Evolutionary conservation across 2,888 invertebrate species (phyloP), one percentile per base, ranked within the genome.

Genomic region (Electrophaes corylata): DNA sequence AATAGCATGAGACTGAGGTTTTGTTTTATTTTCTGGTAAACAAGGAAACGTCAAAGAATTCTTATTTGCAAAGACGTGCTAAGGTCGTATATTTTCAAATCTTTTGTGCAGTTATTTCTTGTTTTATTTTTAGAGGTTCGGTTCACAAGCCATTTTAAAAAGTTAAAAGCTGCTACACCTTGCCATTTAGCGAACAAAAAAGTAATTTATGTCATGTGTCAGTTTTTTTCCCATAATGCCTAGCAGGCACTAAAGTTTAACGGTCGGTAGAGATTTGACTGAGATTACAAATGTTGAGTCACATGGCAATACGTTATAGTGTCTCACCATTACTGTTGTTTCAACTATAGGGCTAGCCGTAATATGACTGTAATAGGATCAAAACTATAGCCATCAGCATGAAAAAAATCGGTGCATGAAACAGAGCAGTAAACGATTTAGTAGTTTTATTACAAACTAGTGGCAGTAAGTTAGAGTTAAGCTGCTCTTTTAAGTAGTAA

Each of bases 261-360:
- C 63, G 64, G 63, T 57, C 51, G 41, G 43, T 54, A 35, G 53
- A 67, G 68, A 71, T 69, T 65, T 66, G 64, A 57, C 57, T 47
- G 54, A 69, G 65, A 66, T 69, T 62, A 67, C 62, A 65, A 61
- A 55, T 54, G 60, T 60, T 66, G 71, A 71, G 59, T 69, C 69
- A 70, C 53, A 53, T 63, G 31, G 10, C 37, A 59, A 29, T 29
- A 53, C 50, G 61, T 65, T 49, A 49, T 12, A 49, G 16, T 41
- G 41, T 35, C 37, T 45, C 45, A 46, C 37, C n/a, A n/a, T n/a
- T n/a, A n/a, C n/a, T n/a, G n/a, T n/a, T n/a, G n/a, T n/a, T n/a
- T n/a, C n/a, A n/a, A n/a, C n/a, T n/a, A n/a, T n/a, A n/a, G n/a
- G n/a, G n/a, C n/a, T n/a, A n/a, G n/a, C n/a, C n/a, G n/a, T n/a